Evolutionary conservation across 2,113 vertebrate species (phyloP), one percentile per base, ranked within the genome.

Genomic region (Apodemus speciosus): DNA sequence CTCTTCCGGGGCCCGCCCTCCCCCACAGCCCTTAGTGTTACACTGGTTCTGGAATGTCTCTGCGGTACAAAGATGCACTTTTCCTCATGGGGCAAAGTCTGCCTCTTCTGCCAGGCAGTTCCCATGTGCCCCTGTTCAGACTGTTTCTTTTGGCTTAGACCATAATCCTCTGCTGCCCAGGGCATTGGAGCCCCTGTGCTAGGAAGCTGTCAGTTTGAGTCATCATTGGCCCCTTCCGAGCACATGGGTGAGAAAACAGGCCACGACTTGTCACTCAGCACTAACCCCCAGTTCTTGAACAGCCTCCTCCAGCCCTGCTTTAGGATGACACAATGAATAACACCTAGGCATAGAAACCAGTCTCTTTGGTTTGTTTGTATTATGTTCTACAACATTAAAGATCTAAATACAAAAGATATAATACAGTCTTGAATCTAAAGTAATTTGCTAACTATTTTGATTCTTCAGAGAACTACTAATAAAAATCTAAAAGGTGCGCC

Each of bases 391-490:
- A 97, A 97, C 97, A 97, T 98, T 98, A 96, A 97, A 98, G 96
- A 97, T 97, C 94, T 97, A 96, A 98, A 97, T 95, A 97, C 94
- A 93, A 96, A 83, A 96, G 96, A 88, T 97, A 98, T 97, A 97
- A 76, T 62, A 88, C 95, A 97, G 96, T 97, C 97, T 97, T 97
- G 97, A 98, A 97, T 98, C 97, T 97, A 86, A 97, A 98, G 95
- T 97, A 97, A 98, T 98, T 98, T 98, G 97, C 98, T 98, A 98
- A 98, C 97, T 98, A 98, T 97, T 98, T 98, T 98, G 97, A 98
- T 98, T 98, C 97, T 98, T 98, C 98, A 97, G 97, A 98, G 85
- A 98, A 97, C 94, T 98, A 97, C 94, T 98, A 98, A 98, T 98
- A 98, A 98, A 98, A 98, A 94, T 92, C 79, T 98, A 94, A 97